Evolutionary conservation across 1,140 invertebrate species (phyloP).

Genomic region (Bombus breviceps): DNA sequence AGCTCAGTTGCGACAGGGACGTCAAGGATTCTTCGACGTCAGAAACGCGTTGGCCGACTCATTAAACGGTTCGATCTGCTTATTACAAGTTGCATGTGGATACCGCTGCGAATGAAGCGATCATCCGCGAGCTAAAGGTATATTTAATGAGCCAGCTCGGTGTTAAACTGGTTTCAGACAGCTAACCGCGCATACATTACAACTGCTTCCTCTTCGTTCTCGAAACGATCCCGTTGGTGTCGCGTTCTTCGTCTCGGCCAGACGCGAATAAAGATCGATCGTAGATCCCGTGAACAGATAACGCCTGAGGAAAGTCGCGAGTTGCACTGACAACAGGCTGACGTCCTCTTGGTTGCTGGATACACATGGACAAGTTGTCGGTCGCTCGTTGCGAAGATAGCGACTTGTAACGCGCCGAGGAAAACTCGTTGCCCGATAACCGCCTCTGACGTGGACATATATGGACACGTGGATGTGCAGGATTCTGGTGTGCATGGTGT

Average conservation of each 20-base stretch:
- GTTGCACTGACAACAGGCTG: slow-evolving; percentile 46
- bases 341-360: slow-evolving; percentile 32
- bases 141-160: slow-evolving; percentile 52
- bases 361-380: slow-evolving; percentile 58
- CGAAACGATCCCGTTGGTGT: slow-evolving; percentile 21
- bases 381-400: slow-evolving; percentile 43
- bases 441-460: not conserved
- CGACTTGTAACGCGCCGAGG: slow-evolving; percentile 16
- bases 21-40: not conserved
- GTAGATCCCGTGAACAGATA: slow-evolving; percentile 51
- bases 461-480: not conserved
- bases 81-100: not conserved
- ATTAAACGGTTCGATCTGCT: not conserved
- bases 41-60: not conserved
- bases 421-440: slow-evolving; percentile 14
- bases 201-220: slow-evolving; percentile 2
- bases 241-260: not conserved
- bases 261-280: slow-evolving; percentile 60
- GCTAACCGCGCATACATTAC: slow-evolving; percentile 38
- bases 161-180: slow-evolving; percentile 51
- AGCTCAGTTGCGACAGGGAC: too few species aligned
- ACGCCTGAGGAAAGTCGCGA: slow-evolving; percentile 47
- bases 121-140: slow-evolving; percentile 37
- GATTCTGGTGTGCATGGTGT: not conserved
- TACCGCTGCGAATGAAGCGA: slow-evolving; percentile 13